Evolutionary conservation across 2,888 invertebrate genomes (phyloP).

Genomic region (Apodemia duryi): DNA sequence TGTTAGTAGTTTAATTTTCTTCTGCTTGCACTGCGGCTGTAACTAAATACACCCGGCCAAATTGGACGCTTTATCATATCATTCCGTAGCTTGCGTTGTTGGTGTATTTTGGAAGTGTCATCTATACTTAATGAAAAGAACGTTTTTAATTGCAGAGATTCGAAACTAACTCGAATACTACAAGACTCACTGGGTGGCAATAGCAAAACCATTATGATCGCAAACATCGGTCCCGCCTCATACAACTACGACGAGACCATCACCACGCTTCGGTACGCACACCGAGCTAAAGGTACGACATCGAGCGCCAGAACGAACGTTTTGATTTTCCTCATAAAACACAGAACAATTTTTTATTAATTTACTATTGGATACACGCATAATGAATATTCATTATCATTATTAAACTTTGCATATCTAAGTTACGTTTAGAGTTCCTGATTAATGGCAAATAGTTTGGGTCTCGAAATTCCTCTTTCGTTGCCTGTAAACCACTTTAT

Average conservation of each 20-base stretch:
- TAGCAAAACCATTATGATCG: conserved; percentile 99
- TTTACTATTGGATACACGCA: too few relatives aligned
- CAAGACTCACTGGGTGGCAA: conserved; percentile 99
- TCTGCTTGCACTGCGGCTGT: conserved; percentile 11
- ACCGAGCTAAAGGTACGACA: conserved; percentile 88
- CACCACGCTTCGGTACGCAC: conserved; percentile 97
- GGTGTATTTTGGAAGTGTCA: background rate
- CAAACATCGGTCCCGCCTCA: conserved; percentile 98
- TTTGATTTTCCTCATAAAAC: too few relatives aligned
- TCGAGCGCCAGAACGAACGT: too few relatives aligned
- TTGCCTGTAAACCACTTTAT: too few relatives aligned
- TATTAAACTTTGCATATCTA: too few relatives aligned
- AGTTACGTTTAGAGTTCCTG: too few relatives aligned
- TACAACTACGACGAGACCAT: conserved; percentile 99
- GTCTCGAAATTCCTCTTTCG: too few relatives aligned
- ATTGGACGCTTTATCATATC: conserved; percentile 9
- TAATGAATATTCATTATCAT: too few relatives aligned
- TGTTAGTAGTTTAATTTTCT: conserved; percentile 2
- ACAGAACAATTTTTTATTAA: too few relatives aligned
- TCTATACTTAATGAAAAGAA: background rate
- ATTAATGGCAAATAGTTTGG: too few relatives aligned
- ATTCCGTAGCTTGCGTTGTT: background rate
- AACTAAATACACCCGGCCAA: background rate
- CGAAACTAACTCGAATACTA: conserved; percentile 95
- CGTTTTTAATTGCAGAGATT: conserved; percentile 82